Conservation (phyloP, 1,140 invertebrate species). For the Danaus plexippus region DNA sequence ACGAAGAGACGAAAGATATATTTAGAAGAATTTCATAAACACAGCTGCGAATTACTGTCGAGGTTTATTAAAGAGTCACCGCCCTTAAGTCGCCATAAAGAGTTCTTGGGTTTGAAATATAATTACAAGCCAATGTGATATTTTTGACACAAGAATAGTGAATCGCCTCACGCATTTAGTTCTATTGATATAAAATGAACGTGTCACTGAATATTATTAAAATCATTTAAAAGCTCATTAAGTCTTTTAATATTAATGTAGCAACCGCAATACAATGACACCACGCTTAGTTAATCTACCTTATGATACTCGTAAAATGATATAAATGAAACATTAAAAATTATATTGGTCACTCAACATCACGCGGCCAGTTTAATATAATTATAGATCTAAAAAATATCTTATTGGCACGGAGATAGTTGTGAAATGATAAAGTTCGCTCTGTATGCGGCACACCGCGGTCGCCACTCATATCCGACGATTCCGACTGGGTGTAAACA, state of each 20-base stretch:
- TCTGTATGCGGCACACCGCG: constrained; percentile 46
- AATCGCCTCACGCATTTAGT: too few relatives aligned
- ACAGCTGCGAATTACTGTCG: constrained; percentile 25
- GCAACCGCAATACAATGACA: too few relatives aligned
- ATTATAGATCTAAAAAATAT: constrained; percentile 1
- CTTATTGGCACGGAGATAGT: constrained; percentile 4
- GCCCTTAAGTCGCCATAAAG: constrained; percentile 23
- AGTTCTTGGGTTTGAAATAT: constrained; percentile 27
- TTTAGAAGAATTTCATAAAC: constrained; percentile 29
- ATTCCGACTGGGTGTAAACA: constrained; percentile 51
- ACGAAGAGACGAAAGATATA: constrained; percentile 17
- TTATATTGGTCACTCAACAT: constrained; percentile 10
- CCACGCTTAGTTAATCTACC: too few relatives aligned
- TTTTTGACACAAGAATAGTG: too few relatives aligned
- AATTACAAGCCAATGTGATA: constrained; percentile 9
- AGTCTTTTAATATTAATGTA: too few relatives aligned
- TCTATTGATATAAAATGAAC: too few relatives aligned
- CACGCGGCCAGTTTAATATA: neutral
- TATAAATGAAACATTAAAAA: constrained; percentile 7
- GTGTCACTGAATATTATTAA: neutral
- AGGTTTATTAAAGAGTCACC: constrained; percentile 26
- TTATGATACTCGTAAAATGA: constrained; percentile 2
- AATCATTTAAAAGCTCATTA: too few relatives aligned
- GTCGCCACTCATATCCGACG: constrained; percentile 50
- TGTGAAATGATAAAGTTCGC: constrained; percentile 35